Conservation (phyloP, 2,113 vertebrate genomes). For the Hemiscyllium ocellatum region DNA sequence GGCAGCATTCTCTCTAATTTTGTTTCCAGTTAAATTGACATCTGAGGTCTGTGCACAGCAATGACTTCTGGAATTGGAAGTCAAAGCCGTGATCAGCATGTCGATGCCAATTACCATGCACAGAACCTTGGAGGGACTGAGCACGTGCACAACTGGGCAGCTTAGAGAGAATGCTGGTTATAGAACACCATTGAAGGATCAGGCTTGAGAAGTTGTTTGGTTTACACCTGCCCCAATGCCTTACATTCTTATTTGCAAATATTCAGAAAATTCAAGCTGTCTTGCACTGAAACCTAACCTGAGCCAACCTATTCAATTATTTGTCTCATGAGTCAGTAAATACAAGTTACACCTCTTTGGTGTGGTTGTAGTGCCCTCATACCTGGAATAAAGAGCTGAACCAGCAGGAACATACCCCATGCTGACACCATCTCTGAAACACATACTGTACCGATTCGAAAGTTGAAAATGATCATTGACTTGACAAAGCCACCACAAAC, state of each 20-base stretch:
- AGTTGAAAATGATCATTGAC: conserved; percentile 7
- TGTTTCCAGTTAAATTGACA: too few relatives aligned
- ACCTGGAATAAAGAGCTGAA: neutral
- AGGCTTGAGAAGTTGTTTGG: neutral
- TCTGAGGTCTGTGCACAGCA: too few relatives aligned
- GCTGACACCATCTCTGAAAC: neutral
- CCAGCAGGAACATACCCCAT: neutral
- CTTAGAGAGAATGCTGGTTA: too few relatives aligned
- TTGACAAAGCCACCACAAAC: neutral
- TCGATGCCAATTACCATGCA: too few relatives aligned
- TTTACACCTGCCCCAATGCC: neutral
- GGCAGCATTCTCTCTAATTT: too few relatives aligned
- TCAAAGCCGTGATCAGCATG: too few relatives aligned
- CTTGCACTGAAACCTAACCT: neutral
- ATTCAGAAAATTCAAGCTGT: neutral
- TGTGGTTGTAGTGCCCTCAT: neutral
- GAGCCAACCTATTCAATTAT: neutral
- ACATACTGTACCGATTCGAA: neutral
- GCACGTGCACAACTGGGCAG: too few relatives aligned
- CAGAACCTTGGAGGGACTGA: too few relatives aligned
- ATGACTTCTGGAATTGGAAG: too few relatives aligned
- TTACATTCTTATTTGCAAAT: neutral
- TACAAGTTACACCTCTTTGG: neutral
- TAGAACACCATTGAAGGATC: neutral
- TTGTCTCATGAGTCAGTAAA: neutral